A percentile compares a stretch with the other conserved stretches of the same genome.
phyloP scores from a whole-genome alignment of 2,113 vertebrate genomes.

The Charina bottae region DNA sequence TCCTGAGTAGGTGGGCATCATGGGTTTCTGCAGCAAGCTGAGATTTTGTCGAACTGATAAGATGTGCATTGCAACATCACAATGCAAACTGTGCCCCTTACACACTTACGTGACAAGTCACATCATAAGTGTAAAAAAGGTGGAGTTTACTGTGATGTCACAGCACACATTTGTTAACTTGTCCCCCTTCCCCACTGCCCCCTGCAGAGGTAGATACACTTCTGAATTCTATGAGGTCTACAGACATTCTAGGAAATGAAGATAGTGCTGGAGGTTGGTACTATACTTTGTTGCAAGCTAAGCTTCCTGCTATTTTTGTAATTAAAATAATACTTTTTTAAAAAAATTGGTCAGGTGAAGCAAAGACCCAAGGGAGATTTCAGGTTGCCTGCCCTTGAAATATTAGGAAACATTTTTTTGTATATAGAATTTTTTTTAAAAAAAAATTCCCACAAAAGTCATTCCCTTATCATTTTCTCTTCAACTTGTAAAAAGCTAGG shows the following conservation, averaged over 20 bases:
- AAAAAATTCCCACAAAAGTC: conserved; percentile 5
- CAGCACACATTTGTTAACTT: neutral
- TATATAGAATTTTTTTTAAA: neutral
- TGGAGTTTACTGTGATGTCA: neutral
- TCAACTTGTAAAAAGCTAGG: neutral
- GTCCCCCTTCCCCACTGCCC: neutral
- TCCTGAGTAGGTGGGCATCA: neutral
- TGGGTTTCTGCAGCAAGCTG: neutral
- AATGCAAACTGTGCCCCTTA: neutral
- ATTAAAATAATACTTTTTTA: neutral
- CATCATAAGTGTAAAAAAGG: neutral
- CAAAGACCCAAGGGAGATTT: neutral
- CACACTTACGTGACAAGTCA: neutral
- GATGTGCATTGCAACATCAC: neutral
- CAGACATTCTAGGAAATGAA: neutral
- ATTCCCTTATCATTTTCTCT: neutral
- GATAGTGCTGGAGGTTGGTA: neutral
- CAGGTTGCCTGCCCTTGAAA: neutral
- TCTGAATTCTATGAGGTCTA: neutral
- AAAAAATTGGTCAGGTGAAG: neutral
- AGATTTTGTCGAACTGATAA: neutral
- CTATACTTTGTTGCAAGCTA: neutral
- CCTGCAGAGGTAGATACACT: neutral
- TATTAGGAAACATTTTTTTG: neutral
- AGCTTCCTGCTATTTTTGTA: neutral